Evolutionary conservation across 2,888 invertebrate species (phyloP), one percentile per base, ranked within the genome.

Genomic region (Acanthacorydalis orientalis): DNA sequence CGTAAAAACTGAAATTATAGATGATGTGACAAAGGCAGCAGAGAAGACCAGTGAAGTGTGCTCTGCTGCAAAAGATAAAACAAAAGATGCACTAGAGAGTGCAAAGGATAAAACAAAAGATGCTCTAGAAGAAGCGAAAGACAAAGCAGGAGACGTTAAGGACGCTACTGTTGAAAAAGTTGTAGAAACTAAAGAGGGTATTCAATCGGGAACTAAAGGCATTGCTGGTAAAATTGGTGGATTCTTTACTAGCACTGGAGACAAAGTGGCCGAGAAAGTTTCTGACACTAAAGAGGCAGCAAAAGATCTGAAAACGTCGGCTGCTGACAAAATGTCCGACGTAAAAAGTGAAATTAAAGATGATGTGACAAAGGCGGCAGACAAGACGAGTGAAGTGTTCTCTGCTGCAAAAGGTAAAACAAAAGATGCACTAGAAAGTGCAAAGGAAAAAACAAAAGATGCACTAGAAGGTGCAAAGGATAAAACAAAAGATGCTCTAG

Each of bases 111-210:
- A 11, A 14, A 14, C 15, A 11, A 15, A 16, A 14, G 15, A 41
- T 11, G 15, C n/a, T 14, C 14, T 31, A 35, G 31, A 31, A 9
- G 32, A 46, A 46, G 40, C 46, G 9, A 44, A 39, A 42, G 48
- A 49, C 23, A 52, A 43, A 43, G 48, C 46, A 9, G 38, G 44
- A 15, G 48, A 46, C 12, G 41, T 39, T 4, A 50, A 47, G 32
- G 50, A 48, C 23, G 38, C 38, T 12, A 38, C 48, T 14, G 41
- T 6, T 14, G 41, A 41, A 14, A 41, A 41, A 41, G 16, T 41
- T 14, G 11, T 11, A 15, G 14, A 41, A n/a, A 15, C 11, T 15
- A 15, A 12, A 41, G 15, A n/a, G 11, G 41, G 11, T 11, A 15
- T 41, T 4, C 11, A 12, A 41, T 4, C 4, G 11, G 15, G 15